phyloP scores from a whole-genome alignment of 92 coral and sea anemone species.

The Muricea muricata region DNA sequence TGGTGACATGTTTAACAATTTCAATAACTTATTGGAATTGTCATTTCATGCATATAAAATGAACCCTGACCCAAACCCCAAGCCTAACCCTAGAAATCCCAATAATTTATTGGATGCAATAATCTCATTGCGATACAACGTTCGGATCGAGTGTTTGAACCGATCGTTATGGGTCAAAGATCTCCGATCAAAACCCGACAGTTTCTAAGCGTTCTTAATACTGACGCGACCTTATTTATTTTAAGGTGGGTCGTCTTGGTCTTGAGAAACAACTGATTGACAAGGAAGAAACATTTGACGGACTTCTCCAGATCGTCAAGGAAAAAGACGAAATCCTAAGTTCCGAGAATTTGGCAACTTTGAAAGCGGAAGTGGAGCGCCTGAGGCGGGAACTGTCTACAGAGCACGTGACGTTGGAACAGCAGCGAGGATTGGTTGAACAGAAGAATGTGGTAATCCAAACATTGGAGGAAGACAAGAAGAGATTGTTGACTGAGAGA shows the following conservation, averaged over 20 bases:
- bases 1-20: no score
- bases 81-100: no score
- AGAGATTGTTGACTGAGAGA: conserved; percentile 55
- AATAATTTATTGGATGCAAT: no score
- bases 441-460: conserved; percentile 44
- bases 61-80: no score
- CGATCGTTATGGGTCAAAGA: no score
- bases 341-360: conserved; percentile 47
- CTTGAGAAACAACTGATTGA: conserved; percentile 68
- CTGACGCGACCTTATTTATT: background rate
- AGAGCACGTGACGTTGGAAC: conserved; percentile 39
- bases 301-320: conserved; percentile 61
- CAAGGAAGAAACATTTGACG: conserved; percentile 80
- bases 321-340: conserved; percentile 72
- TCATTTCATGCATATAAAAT: no score
- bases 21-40: no score
- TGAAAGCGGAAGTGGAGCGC: conserved; percentile 58
- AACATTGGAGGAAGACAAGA: conserved; percentile 62
- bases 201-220: no score
- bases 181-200: no score
- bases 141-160: no score
- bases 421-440: conserved; percentile 27
- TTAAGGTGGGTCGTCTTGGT: conserved; percentile 54
- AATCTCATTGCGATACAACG: no score
- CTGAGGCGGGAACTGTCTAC: conserved; percentile 44